Conservation (phyloP, 2,888 invertebrate genomes). For the Chalcis sispes region DNA sequence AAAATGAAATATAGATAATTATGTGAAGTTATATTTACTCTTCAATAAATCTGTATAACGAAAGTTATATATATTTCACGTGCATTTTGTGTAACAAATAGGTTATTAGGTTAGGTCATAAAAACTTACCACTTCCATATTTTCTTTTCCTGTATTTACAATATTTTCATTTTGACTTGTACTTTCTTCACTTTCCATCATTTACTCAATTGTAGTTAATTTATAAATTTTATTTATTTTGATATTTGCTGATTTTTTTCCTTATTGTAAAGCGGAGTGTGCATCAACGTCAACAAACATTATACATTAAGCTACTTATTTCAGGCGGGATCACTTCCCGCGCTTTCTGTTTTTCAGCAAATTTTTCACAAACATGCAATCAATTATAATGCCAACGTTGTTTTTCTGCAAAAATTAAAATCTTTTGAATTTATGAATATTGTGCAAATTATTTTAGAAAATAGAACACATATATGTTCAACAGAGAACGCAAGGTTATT, state of each 20-base stretch:
- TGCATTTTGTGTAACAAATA: not conserved
- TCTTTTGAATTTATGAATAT: too few relatives aligned
- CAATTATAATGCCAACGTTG: too few relatives aligned
- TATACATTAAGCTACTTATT: not conserved
- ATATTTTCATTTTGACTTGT: constrained; percentile 3
- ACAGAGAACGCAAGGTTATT: too few relatives aligned
- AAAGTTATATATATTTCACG: constrained; percentile 5
- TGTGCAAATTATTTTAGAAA: too few relatives aligned
- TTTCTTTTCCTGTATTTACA: constrained; percentile 12
- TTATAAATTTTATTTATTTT: constrained; percentile 5
- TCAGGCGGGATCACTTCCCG: constrained; percentile 48
- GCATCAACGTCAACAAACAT: constrained; percentile 52
- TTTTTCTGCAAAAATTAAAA: too few relatives aligned
- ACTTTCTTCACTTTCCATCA: constrained; percentile 24
- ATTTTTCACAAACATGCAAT: not conserved
- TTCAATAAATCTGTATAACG: not conserved
- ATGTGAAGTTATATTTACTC: not conserved
- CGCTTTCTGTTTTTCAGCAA: constrained; percentile 23
- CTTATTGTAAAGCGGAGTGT: not conserved
- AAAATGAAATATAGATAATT: not conserved
- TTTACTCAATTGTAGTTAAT: not conserved
- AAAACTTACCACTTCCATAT: constrained; percentile 28
- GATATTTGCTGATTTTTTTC: constrained; percentile 20
- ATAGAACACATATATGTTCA: too few relatives aligned
- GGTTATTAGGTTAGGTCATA: constrained; percentile 38